A percentile compares a stretch with the other conserved stretches of the same genome.
These are phyloP conservation scores for Noctilio leporinus DNA, from an alignment of 2,113 vertebrate species.

Conservation along the genomic window DNA sequence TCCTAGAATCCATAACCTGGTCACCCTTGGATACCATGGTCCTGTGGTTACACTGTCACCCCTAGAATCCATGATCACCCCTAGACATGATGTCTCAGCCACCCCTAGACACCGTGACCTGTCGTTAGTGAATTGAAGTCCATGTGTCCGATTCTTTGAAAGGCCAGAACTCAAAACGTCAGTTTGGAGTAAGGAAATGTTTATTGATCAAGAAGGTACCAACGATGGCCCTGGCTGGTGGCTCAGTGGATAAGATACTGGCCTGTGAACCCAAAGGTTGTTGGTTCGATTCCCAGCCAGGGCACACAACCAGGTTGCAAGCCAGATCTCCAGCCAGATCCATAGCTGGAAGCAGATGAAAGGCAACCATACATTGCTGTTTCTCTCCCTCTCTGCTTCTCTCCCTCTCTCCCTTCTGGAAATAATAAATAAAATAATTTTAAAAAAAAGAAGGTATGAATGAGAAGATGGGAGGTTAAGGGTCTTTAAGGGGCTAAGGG, in stretches of 20 bases:
- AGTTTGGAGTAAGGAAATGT: background rate
- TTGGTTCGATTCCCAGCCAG: too few relatives aligned
- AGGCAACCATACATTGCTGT: too few relatives aligned
- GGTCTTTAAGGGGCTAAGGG: background rate
- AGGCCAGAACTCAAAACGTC: background rate
- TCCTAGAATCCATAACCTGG: background rate
- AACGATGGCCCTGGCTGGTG: too few relatives aligned
- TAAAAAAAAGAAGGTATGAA: too few relatives aligned
- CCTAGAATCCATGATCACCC: background rate
- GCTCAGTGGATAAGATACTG: too few relatives aligned
- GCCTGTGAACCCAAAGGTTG: too few relatives aligned
- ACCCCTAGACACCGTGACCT: background rate
- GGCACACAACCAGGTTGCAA: too few relatives aligned
- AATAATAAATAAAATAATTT: too few relatives aligned
- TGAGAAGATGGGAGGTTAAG: background rate
- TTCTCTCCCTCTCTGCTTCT: too few relatives aligned
- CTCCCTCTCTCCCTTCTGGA: too few relatives aligned
- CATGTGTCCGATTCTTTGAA: accelerated
- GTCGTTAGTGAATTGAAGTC: background rate
- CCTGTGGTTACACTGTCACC: background rate
- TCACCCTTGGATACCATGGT: background rate
- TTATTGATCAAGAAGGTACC: background rate
- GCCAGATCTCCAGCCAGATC: too few relatives aligned
- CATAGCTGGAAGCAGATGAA: too few relatives aligned
- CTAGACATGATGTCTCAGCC: background rate